These are phyloP conservation scores for Melospiza georgiana DNA, from an alignment of 2,113 vertebrate genomes.

Conservation along the genomic window DNA sequence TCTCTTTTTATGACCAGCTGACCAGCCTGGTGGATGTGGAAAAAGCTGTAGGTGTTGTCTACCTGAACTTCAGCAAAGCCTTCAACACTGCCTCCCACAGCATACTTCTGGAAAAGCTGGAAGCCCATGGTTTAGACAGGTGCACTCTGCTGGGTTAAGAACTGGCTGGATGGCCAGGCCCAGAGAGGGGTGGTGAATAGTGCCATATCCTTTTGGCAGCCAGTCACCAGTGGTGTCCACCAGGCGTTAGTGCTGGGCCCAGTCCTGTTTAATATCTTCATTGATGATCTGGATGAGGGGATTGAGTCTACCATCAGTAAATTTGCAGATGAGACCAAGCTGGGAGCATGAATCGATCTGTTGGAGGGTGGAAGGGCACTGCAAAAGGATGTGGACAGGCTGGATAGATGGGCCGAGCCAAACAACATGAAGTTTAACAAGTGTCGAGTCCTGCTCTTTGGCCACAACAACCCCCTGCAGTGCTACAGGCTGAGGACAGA, in stretches of 20 bases:
- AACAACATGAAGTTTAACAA: background rate
- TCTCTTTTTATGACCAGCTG: background rate
- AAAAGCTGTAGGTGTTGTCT: background rate
- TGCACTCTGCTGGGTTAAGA: background rate
- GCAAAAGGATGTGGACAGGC: background rate
- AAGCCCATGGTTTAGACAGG: background rate
- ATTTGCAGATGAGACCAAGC: background rate
- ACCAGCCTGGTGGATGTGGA: fast-evolving
- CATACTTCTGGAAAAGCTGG: background rate
- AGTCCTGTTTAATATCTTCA: background rate
- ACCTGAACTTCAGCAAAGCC: background rate
- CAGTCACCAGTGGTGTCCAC: background rate
- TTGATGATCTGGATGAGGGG: fast-evolving
- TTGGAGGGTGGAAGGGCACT: background rate
- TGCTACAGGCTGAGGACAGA: background rate
- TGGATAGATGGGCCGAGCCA: background rate
- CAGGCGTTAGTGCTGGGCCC: background rate
- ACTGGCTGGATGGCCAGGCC: no score
- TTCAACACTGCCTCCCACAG: background rate
- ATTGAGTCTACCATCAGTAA: background rate
- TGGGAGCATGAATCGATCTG: background rate
- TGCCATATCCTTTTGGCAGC: background rate
- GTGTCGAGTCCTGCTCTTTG: background rate
- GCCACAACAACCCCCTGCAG: no score
- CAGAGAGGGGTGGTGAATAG: background rate